phyloP scores from a whole-genome alignment of 1,140 invertebrate species.

The Drosophila kurseongensis region DNA sequence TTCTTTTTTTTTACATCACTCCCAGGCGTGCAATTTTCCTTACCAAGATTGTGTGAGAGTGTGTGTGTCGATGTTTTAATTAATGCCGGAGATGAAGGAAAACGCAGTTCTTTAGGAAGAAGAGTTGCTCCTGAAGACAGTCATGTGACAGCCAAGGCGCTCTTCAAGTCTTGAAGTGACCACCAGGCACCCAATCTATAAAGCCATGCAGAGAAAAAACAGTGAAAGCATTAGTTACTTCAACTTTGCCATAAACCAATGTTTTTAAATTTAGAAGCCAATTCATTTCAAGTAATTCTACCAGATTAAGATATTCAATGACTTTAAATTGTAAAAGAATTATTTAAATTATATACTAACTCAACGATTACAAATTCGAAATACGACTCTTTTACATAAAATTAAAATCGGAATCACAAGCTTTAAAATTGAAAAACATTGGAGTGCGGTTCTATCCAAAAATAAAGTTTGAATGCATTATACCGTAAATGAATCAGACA shows the following conservation, averaged over 20 bases:
- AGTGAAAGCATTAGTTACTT: not conserved
- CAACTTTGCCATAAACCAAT: no score
- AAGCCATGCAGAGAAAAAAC: slow-evolving; percentile 1
- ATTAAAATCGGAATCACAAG: no score
- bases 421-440: no score
- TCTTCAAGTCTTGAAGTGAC: slow-evolving; percentile 32
- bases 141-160: slow-evolving; percentile 42
- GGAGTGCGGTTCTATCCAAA: no score
- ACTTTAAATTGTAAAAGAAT: no score
- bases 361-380: no score
- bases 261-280: no score
- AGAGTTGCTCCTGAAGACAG: slow-evolving; percentile 46
- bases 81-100: slow-evolving; percentile 25
- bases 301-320: no score
- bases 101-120: slow-evolving; percentile 7
- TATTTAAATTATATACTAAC: no score
- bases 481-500: no score
- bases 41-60: slow-evolving; percentile 33
- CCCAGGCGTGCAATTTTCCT: slow-evolving; percentile 74
- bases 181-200: slow-evolving; percentile 20
- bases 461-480: no score
- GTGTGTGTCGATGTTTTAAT: slow-evolving; percentile 62
- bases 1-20: slow-evolving; percentile 17
- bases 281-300: not conserved
- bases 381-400: no score